phyloP scores from a whole-genome alignment of 1,140 invertebrate species.

The Meteorus sp. region DNA sequence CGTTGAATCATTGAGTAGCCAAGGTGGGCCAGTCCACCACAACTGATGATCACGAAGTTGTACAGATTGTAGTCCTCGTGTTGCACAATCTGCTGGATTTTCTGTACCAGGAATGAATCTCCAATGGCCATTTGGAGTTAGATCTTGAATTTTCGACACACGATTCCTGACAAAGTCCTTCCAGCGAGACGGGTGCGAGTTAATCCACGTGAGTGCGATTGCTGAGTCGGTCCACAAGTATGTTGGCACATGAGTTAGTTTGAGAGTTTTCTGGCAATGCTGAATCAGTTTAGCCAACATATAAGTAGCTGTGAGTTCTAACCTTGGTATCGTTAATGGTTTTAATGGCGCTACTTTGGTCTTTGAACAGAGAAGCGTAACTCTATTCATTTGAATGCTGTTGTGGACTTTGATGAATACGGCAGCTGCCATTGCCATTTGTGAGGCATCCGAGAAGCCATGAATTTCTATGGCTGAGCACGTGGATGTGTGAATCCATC shows the following conservation, averaged over 20 bases:
- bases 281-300: constrained; percentile 8
- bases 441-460: constrained; percentile 10
- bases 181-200: no score
- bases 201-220: no score
- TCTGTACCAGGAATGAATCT: no score
- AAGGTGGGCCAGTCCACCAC: no score
- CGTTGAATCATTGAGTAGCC: no score
- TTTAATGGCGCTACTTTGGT: constrained; percentile 20
- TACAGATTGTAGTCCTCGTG: no score
- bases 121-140: no score
- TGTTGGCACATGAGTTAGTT: not conserved
- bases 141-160: no score
- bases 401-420: not conserved
- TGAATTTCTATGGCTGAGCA: constrained; percentile 34
- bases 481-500: not conserved
- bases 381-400: no score
- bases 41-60: no score
- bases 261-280: not conserved
- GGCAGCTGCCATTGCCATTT: constrained; percentile 5
- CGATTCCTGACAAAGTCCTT: no score
- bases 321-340: constrained; percentile 7
- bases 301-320: constrained; percentile 12
- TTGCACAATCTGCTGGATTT: no score
- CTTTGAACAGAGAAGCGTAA: not conserved
- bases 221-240: constrained; percentile 9